phyloP scores from a whole-genome alignment of 2,113 vertebrate species.

The Tricholaema leucomelas region DNA sequence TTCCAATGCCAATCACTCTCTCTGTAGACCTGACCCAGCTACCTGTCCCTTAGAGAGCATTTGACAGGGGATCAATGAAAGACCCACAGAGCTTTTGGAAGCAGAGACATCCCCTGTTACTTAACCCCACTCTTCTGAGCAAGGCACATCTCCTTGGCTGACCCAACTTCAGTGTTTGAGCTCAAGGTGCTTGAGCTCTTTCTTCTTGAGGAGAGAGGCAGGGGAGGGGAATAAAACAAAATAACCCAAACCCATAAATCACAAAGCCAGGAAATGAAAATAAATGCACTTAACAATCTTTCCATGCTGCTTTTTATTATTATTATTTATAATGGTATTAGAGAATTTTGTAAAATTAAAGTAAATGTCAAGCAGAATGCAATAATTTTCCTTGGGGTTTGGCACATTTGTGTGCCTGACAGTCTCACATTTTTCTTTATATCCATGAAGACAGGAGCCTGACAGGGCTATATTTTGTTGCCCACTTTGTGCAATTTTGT shows the following conservation, averaged over 20 bases:
- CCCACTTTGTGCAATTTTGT: conserved; percentile 71
- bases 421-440: conserved; percentile 79
- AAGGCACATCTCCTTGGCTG: not conserved
- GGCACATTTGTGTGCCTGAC: conserved; percentile 74
- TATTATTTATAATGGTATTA: conserved; percentile 73
- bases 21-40: not conserved
- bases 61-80: not conserved
- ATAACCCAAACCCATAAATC: conserved; percentile 57
- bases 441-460: conserved; percentile 68
- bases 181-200: not conserved
- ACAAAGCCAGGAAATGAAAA: conserved; percentile 61
- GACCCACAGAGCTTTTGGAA: not conserved
- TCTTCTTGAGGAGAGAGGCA: not conserved
- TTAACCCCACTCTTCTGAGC: accelerated
- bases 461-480: conserved; percentile 75
- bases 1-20: no score
- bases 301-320: conserved; percentile 64
- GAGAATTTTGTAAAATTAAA: conserved; percentile 71
- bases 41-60: not conserved
- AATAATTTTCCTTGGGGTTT: conserved; percentile 67
- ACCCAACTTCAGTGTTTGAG: accelerated
- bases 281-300: conserved; percentile 71
- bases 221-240: not conserved
- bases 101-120: not conserved
- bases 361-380: conserved; percentile 66